Base-by-base conservation (phyloP, 2,113 vertebrate genomes). In the Corythornis cristatus region DNA sequence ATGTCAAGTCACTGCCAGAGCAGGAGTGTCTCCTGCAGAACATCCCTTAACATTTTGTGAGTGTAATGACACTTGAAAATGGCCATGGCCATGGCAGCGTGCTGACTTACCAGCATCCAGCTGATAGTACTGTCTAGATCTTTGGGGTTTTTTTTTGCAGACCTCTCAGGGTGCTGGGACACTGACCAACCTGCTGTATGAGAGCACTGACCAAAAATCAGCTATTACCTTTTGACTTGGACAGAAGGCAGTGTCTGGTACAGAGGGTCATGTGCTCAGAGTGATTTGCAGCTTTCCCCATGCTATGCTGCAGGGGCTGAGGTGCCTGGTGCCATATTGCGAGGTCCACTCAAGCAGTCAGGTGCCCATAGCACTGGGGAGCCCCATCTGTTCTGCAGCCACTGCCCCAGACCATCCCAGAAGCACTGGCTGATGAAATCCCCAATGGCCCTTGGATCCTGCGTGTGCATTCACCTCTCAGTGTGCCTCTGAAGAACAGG, bases 331-430 rank as follows among this genome's bases (percentile, higher is more conserved):
- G 12, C 45, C 23, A 1, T 16, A 12, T 13, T 3, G 8, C 22
- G 57, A 23, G 21, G 22, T 46, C 15, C n/a, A 46, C 35, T 25
- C 1, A 3, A 1, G 0, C 51, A 26, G 33, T 8, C 2, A 4
- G 26, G 5, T 14, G 26, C 31, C 35, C 1, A 2, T 1, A 7
- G 50, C 29, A 7, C 1, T 4, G 3, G 35, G 58, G 50, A 87
- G 21, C 46, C 21, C 46, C 0, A 2, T 14, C 46, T 45, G 37
- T 28, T 46, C 56, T 46, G 48, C 26, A 18, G 56, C 56, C 8
- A 6, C 48, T 45, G 43, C 53, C 33, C 61, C 22, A 50, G 48
- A 21, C 48, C 18, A 5, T 51, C 35, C 51, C n/a, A 18, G 40
- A 11, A 25, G 50, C 10, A 13, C 78, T 21, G 65, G 21, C 28